Conservation (phyloP, 2,888 invertebrate species). For the Ptycholaimellus sp. region DNA sequence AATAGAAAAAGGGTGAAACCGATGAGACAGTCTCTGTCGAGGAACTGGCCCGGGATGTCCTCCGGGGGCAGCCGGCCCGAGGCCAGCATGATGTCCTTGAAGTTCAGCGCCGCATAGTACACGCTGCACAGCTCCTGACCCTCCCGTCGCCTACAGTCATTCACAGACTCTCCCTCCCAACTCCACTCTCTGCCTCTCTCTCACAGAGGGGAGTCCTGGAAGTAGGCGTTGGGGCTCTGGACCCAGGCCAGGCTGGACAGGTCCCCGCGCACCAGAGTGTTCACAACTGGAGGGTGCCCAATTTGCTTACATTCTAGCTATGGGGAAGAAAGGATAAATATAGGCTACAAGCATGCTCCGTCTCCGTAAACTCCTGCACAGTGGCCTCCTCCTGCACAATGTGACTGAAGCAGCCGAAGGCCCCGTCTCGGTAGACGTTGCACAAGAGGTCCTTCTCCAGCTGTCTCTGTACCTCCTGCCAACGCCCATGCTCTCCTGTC, state of each 20-base stretch:
- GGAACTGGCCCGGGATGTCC: constrained; percentile 53
- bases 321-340: no score
- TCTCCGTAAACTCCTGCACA: no score
- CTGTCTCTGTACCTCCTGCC: constrained; percentile 19
- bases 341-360: no score
- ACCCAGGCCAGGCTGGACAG: constrained; percentile 75
- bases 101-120: constrained; percentile 42
- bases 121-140: constrained; percentile 15
- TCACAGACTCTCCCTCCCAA: no score
- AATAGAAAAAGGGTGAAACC: constrained; percentile 60
- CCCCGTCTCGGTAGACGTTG: constrained; percentile 53
- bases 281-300: constrained; percentile 81
- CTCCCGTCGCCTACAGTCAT: constrained; percentile 10
- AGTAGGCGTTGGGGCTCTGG: constrained; percentile 51
- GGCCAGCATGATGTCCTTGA: constrained; percentile 92
- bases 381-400: constrained; percentile 40
- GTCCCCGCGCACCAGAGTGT: constrained; percentile 72
- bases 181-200: no score
- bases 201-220: constrained; percentile 20
- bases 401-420: constrained; percentile 69
- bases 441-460: constrained; percentile 48
- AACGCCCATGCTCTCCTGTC: no score
- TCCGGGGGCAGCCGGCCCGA: constrained; percentile 89
- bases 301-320: constrained; percentile 36
- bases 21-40: constrained; percentile 45